These are phyloP conservation scores for Microcaecilia unicolor DNA, from an alignment of 2,797 vertebrate genomes.

Conservation along the genomic window DNA sequence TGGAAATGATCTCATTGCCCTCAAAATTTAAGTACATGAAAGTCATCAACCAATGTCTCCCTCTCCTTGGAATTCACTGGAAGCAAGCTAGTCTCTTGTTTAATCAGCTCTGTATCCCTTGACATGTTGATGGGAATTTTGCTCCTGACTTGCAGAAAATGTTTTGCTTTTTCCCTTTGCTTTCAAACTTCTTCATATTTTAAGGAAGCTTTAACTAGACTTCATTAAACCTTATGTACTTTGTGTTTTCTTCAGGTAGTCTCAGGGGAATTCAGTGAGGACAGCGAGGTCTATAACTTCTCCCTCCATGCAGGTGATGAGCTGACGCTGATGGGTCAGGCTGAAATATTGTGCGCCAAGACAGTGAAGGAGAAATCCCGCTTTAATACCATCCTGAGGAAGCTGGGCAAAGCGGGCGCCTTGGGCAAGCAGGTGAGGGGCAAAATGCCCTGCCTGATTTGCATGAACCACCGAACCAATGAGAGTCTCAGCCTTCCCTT, in stretches of 20 bases:
- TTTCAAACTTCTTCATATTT: too few relatives aligned
- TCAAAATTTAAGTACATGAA: too few relatives aligned
- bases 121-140: too few relatives aligned
- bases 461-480: conserved; percentile 96
- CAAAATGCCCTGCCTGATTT: conserved; percentile 94
- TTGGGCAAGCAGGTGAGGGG: conserved; percentile 51
- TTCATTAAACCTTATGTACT: not conserved
- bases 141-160: too few relatives aligned
- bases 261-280: conserved; percentile 95
- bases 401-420: conserved; percentile 75
- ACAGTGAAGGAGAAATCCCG: conserved; percentile 82
- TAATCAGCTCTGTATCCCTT: too few relatives aligned
- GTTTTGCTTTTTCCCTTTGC: too few relatives aligned
- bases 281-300: conserved; percentile 96
- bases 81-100: too few relatives aligned
- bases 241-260: conserved; percentile 65
- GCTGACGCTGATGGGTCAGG: conserved; percentile 94
- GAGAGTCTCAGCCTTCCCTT: conserved; percentile 94
- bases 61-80: too few relatives aligned
- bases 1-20: too few relatives aligned
- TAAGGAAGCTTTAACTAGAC: too few relatives aligned
- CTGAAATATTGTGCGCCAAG: conserved; percentile 90
- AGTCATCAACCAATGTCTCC: too few relatives aligned
- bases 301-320: conserved; percentile 91
- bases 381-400: conserved; percentile 75